Base-by-base conservation (phyloP, 2,113 vertebrate species). In the Lampris megalopsis region DNA sequence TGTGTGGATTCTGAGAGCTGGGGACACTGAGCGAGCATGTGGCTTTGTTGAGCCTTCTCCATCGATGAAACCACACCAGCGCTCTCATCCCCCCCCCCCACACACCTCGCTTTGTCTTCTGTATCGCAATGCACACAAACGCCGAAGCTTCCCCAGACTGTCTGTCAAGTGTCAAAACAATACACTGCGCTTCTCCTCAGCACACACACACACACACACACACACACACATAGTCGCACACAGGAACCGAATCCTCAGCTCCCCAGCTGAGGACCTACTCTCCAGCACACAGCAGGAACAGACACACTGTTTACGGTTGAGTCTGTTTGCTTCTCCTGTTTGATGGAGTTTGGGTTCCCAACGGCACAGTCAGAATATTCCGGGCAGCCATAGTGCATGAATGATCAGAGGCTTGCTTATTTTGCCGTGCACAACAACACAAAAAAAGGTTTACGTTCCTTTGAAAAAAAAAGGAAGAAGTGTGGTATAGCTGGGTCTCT, bases 251-350 rank as follows among this genome's bases (percentile, higher is more conserved):
- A 50, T 82, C 66, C 71, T 36, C 11, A 73, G 78, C 73, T 77
- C 65, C 62, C 10, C 58, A 73, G 77, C 49, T 41, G 50, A 78
- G 63, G 70, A 84, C 64, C 68, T 62, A 73, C 66, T 73, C 53
- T 59, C 79, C 35, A 10, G 62, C 50, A 43, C 80, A 69, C 85
- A 80, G 81, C 78, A 35, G 82, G 80, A 76, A 79, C 71, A 76
- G 62, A 59, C 79, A 50, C 81, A 67, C 59, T 43, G 64, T 74
- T 69, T 78, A 62, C 60, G 66, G 63, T 71, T 75, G 76, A 83
- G 86, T 81, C 73, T 89, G 86, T 91, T 87, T 92, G 86, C 89
- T 86, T 84, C 82, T 81, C 9, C 60, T 65, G 73, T 84, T 86
- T 86, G 86, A 89, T 88, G 79, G 77, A 86, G 85, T 75, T 62